Evolutionary conservation across 1,140 invertebrate genomes (phyloP).

Genomic region (Drosophila hydei): DNA sequence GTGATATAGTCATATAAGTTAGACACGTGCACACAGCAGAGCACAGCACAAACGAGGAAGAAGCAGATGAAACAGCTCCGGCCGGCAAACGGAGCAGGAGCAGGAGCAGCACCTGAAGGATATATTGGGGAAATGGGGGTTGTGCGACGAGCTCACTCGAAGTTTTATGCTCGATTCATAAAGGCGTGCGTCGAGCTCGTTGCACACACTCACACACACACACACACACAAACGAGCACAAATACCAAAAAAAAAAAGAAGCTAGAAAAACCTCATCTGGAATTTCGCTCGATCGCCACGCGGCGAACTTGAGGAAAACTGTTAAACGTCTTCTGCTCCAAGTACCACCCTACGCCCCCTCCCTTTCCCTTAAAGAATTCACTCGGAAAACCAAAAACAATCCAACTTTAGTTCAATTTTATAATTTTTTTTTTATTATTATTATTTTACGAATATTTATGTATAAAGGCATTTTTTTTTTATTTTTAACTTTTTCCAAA

Average conservation of each 20-base stretch:
- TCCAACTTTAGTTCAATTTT: slow-evolving; percentile 59
- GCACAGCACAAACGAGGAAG: slow-evolving; percentile 2
- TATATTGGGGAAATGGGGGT: background rate
- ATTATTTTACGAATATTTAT: slow-evolving; percentile 17
- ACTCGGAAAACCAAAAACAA: slow-evolving; percentile 3
- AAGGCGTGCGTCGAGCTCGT: slow-evolving; percentile 77
- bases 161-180: slow-evolving; percentile 82
- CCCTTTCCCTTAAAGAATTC: no score
- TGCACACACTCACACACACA: slow-evolving; percentile 21
- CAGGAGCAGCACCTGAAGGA: background rate
- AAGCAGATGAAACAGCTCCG: slow-evolving; percentile 43
- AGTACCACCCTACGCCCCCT: no score
- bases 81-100: slow-evolving; percentile 60
- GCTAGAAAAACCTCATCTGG: background rate
- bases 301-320: slow-evolving; percentile 38
- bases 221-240: slow-evolving; percentile 8
- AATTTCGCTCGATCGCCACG: slow-evolving; percentile 44
- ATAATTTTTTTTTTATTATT: slow-evolving; percentile 22
- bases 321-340: background rate
- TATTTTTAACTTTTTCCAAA: slow-evolving; percentile 3
- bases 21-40: slow-evolving; percentile 27
- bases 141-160: slow-evolving; percentile 71
- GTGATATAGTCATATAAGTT: slow-evolving; percentile 82
- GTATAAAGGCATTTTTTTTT: slow-evolving; percentile 36
- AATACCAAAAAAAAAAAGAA: slow-evolving; percentile 10